Base-by-base conservation (phyloP, 2,113 vertebrate species). In the Numenius arquata region DNA sequence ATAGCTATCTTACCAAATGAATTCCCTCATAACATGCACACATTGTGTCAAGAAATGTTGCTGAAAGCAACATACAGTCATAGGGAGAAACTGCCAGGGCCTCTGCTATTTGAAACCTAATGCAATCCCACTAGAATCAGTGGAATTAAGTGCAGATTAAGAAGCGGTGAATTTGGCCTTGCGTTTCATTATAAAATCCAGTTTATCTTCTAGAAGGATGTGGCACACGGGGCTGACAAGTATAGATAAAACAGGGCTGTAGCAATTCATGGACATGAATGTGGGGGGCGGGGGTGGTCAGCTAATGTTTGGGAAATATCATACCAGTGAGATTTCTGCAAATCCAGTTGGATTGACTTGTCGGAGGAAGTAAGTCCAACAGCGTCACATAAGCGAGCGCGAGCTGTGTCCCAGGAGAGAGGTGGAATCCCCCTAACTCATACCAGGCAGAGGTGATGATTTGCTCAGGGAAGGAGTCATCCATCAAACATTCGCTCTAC, bases 391-490 rank as follows among this genome's bases (percentile, higher is more conserved):
- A 55, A 89, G 70, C 43, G 77, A 90, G 80, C 3, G 1, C 65
- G 65, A 95, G 36, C 80, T 76, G 32, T 13, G 16, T 85, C 95
- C 85, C 83, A 22, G 59, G 91, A 88, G 94, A 76, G 89, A 76
- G 94, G 65, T 87, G 77, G 80, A 96, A 96, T 93, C 82, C 74
- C 76, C 62, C 86, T 96, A 94, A 96, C 83, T 95, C 90, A 62
- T 82, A 89, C 77, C 92, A 94, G 88, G 92, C 70, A 79, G 80
- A 90, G 84, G 90, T 82, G 94, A 88, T 91, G 94, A 95, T 79
- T 95, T 92, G 77, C 74, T 53, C 26, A 23, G 84, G 63, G 56
- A 96, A 89, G 67, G n/a, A 95, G 77, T 95, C 80, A 96, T 96
- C 84, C 74, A 91, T 91, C 92, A 92, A 53, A 67, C 45, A 87